A percentile compares a stretch with the other conserved stretches of the same genome.
These are phyloP conservation scores for Procambarus clarkii DNA, from an alignment of 1,140 invertebrate genomes.

Conservation along the genomic window DNA sequence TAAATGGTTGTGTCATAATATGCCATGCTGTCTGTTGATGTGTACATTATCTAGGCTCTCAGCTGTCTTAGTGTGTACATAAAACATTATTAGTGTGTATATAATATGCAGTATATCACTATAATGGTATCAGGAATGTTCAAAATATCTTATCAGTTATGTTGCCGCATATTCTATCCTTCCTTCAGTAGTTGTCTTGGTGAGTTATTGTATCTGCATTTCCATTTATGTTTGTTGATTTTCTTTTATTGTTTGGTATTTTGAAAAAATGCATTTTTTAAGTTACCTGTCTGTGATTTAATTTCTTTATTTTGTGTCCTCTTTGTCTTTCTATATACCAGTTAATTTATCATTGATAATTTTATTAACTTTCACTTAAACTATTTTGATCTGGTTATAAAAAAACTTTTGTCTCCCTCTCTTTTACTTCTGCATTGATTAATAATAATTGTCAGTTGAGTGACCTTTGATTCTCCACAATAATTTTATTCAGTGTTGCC, in stretches of 20 bases:
- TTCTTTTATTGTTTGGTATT: constrained; percentile 39
- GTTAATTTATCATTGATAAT: constrained; percentile 42
- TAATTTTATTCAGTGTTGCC: constrained; percentile 55
- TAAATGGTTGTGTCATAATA: background rate
- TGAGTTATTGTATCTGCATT: constrained; percentile 35
- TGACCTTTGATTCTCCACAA: constrained; percentile 35
- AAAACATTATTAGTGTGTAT: constrained; percentile 11
- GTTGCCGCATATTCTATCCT: constrained; percentile 10
- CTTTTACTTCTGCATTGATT: constrained; percentile 49
- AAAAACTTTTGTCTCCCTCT: background rate
- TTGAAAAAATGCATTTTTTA: constrained; percentile 28
- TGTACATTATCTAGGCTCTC: constrained; percentile 16
- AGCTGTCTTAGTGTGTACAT: constrained; percentile 18
- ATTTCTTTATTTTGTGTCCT: constrained; percentile 15
- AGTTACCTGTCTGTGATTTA: constrained; percentile 35
- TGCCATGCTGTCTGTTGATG: constrained; percentile 39
- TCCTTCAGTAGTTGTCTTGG: constrained; percentile 37
- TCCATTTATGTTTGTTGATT: background rate
- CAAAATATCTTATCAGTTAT: constrained; percentile 8
- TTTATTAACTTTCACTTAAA: constrained; percentile 44
- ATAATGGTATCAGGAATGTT: constrained; percentile 16
- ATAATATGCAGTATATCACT: background rate
- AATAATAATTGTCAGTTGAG: constrained; percentile 24
- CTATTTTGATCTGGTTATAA: constrained; percentile 3
- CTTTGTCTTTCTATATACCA: constrained; percentile 25